Base-by-base conservation (phyloP, 1,140 invertebrate genomes). In the Odontomachus brunneus region DNA sequence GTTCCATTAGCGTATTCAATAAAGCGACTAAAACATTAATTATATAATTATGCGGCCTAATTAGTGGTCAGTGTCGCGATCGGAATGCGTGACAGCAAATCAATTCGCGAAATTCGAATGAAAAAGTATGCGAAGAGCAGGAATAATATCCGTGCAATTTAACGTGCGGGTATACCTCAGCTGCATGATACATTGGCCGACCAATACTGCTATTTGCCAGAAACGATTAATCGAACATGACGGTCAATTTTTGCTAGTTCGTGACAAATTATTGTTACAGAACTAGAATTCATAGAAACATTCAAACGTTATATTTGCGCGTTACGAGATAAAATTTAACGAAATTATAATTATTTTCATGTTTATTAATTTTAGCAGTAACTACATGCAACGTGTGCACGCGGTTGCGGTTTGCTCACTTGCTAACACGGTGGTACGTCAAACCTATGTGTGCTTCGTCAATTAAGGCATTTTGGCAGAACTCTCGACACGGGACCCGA, bases 171-270 rank as follows among this genome's bases (percentile, higher is more conserved):
- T 48, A 9, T 19, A 44, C 9, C 22, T 29, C 75, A 17, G n/a
- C 3, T 7, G 12, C 15, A 29, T 9, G 17, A 22, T 69, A 24
- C 57, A 80, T 38, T 44, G 49, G 44, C 22, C 49, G 51, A 29
- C 19, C 74, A 57, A 80, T 57, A 76, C 33, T 66, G 51, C 57
- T 80, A 11, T 29, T 24, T n/a, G 33, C 14, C 33, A 48, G 14
- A 26, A 59, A 29, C 22, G 57, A 80, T 80, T 80, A 78, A 69
- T 71, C n/a, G 63, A 80, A 78, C 29, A 22, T 24, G 22, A 44
- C 44, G 17, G 33, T 71, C 51, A 80, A 69, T 48, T 69, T 48
- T 44, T 80, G 51, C 22, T 57, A 57, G 33, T 57, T 67, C 26
- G 29, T 15, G 48, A 19, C 33, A 14, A 57, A 69, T 80, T 69